A percentile compares a stretch with the other conserved stretches of the same genome.
These are phyloP conservation scores for Halictus ligatus DNA, from an alignment of 2,888 invertebrate genomes.

Conservation along the genomic window DNA sequence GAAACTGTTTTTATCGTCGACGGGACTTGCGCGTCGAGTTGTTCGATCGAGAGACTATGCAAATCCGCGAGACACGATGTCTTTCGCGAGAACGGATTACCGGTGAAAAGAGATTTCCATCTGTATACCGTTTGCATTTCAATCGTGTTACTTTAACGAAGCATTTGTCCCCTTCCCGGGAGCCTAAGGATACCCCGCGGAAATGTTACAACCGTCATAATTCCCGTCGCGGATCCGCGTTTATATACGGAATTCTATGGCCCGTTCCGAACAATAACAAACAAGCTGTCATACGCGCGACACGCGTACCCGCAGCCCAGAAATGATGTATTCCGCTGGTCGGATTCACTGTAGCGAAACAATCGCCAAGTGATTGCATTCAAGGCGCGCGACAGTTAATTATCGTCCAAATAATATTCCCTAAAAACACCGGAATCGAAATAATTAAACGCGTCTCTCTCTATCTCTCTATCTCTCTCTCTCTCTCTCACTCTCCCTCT, in stretches of 20 bases:
- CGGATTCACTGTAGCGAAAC: background rate
- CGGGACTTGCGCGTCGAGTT: background rate
- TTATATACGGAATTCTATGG: background rate
- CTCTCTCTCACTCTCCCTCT: no score
- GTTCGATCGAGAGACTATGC: conserved; percentile 1
- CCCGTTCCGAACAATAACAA: background rate
- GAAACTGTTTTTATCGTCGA: background rate
- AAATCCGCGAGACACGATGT: background rate
- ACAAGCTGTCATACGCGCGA: background rate
- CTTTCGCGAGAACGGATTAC: background rate
- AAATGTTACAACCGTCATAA: background rate
- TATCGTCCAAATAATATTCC: background rate
- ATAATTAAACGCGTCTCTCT: background rate
- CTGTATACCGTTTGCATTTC: background rate
- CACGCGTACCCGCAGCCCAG: background rate
- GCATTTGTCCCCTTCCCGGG: background rate
- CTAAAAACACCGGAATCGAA: background rate
- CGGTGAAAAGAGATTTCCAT: background rate
- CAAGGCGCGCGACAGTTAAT: background rate
- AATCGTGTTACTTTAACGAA: background rate
- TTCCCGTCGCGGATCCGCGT: background rate
- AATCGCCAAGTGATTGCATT: conserved; percentile 19
- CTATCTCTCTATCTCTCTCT: no score
- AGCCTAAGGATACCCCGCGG: background rate
- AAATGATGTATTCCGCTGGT: background rate